Percentiles rank a stretch among this genome's conserved stretches.
These are phyloP conservation scores for Eupithecia tripunctaria DNA, from an alignment of 2,888 invertebrate species.

Conservation along the genomic window DNA sequence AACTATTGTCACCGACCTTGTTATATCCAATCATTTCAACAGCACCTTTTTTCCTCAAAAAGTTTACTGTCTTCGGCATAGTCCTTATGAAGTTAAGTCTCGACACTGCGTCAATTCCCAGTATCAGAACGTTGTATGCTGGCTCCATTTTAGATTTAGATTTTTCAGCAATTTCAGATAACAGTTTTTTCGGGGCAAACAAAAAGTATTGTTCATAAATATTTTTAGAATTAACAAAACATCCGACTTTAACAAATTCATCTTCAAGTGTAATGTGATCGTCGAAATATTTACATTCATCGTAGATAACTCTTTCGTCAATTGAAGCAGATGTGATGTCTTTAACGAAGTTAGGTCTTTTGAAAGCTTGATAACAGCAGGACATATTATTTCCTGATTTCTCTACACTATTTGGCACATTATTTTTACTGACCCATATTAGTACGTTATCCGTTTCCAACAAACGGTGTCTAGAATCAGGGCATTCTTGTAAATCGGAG, in stretches of 20 bases:
- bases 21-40: constrained; percentile 94
- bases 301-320: constrained; percentile 71
- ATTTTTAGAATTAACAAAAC: constrained; percentile 66
- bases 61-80: constrained; percentile 89
- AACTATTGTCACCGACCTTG: constrained; percentile 97
- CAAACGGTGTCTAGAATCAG: constrained; percentile 49
- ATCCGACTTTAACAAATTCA: constrained; percentile 87
- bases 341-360: constrained; percentile 33
- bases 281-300: constrained; percentile 72
- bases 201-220: constrained; percentile 87
- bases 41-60: constrained; percentile 86
- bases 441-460: constrained; percentile 82
- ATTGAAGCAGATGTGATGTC: constrained; percentile 36
- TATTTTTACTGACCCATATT: constrained; percentile 75
- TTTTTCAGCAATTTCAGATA: constrained; percentile 19
- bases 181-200: constrained; percentile 79
- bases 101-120: constrained; percentile 94
- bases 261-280: constrained; percentile 64
- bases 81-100: constrained; percentile 93
- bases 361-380: constrained; percentile 85
- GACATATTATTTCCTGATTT: constrained; percentile 57
- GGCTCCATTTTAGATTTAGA: constrained; percentile 42
- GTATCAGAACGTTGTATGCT: constrained; percentile 88
- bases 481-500: constrained; percentile 23
- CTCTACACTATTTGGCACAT: constrained; percentile 66